A percentile compares a stretch with the other conserved stretches of the same genome.
These are phyloP conservation scores for Microctenopoma steveboyesi DNA, from an alignment of 2,797 vertebrate species.

Conservation along the genomic window DNA sequence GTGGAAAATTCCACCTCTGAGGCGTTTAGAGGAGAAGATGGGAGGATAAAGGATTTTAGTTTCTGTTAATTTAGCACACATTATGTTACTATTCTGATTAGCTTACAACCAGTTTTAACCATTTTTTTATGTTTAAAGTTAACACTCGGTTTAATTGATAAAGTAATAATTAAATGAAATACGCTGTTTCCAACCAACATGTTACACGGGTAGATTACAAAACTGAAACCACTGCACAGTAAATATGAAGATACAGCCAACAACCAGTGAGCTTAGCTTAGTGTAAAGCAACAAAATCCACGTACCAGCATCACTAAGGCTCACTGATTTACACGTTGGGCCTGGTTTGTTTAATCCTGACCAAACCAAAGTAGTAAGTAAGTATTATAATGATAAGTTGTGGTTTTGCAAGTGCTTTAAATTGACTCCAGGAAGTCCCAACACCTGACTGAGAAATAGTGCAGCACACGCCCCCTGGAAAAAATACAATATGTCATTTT, in stretches of 20 bases:
- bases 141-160: not conserved
- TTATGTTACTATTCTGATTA: slow-evolving; percentile 22
- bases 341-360: not conserved
- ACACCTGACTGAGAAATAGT: not conserved
- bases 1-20: slow-evolving; percentile 82
- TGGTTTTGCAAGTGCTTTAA: not conserved
- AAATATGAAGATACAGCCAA: not conserved
- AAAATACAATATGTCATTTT: not conserved
- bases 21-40: slow-evolving; percentile 55
- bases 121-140: not conserved
- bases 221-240: not conserved
- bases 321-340: not conserved
- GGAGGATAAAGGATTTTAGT: slow-evolving; percentile 48
- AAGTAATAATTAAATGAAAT: not conserved
- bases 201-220: not conserved
- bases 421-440: not conserved
- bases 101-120: not conserved
- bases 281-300: not conserved
- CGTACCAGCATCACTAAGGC: not conserved
- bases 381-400: not conserved
- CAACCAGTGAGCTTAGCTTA: not conserved
- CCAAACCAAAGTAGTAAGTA: not conserved
- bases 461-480: not conserved
- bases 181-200: not conserved
- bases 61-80: slow-evolving; percentile 25